Evolutionary conservation across 2,113 vertebrate species (phyloP), one percentile per base, ranked within the genome.

Genomic region (Chlamydotis undulata): DNA sequence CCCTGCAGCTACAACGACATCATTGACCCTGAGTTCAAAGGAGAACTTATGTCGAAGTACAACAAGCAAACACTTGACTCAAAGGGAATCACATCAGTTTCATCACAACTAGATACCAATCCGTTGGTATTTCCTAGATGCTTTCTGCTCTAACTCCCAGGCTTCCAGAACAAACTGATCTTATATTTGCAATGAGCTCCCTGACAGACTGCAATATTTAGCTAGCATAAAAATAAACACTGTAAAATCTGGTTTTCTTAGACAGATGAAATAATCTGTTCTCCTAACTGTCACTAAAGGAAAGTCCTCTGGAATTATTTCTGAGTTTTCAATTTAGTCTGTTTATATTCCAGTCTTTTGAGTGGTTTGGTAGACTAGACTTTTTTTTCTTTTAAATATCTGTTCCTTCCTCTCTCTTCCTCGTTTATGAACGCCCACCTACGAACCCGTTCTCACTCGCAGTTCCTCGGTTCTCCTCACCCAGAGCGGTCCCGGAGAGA

Each of bases 401-500:
- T 61, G 12, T 49, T 81, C 35, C 41, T 63, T 19, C 25, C 25
- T 60, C 43, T 57, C 29, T 55, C 5, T 19, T 33, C 5, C 41
- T 63, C 21, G 25, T 25, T 26, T 14, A 43, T 1, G 17, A 68
- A 19, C 4, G 2, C 16, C 43, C 41, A 23, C 41, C 31, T 8
- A 24, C n/a, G 10, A 28, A 12, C 71, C 16, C 18, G 18, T 25
- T 77, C 41, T 31, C 53, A 35, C 9, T 31, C 22, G 12, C 6
- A 13, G 43, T 6, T 14, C 53, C 52, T 18, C 5, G 4, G 0
- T 35, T 68, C 75, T 53, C 18, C 37, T 47, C 41, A 21, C 6
- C 14, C 19, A 0, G 14, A 43, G 10, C 0, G 22, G 25, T 16
- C 14, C 29, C 0, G 1, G 29, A 6, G 23, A 12, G 18, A 22